These are phyloP conservation scores for Oscheius myriophilus DNA, from an alignment of 2,888 invertebrate genomes.

Conservation along the genomic window DNA sequence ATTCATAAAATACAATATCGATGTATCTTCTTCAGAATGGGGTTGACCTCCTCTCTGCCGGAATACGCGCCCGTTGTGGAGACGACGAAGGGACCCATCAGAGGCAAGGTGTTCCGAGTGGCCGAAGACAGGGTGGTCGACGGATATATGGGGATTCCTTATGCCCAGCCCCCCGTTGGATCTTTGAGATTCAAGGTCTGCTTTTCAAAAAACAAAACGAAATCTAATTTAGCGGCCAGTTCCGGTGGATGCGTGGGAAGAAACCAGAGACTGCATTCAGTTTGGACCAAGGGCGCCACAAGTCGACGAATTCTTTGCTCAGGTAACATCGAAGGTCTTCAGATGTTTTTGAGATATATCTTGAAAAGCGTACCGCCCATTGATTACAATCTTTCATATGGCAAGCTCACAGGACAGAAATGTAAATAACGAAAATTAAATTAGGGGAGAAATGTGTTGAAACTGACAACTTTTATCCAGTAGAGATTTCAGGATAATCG, in stretches of 20 bases:
- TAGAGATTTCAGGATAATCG: too few species aligned
- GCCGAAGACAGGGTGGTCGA: slow-evolving; percentile 33
- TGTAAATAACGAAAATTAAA: too few species aligned
- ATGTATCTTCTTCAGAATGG: slow-evolving; percentile 16
- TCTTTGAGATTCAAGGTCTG: slow-evolving; percentile 41
- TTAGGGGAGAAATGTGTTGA: too few species aligned
- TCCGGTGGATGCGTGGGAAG: slow-evolving; percentile 40
- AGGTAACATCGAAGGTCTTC: too few species aligned
- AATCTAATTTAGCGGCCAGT: slow-evolving; percentile 53
- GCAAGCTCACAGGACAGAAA: too few species aligned
- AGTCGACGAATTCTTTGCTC: slow-evolving; percentile 45
- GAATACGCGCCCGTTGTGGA: slow-evolving; percentile 26
- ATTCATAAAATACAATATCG: too few species aligned
- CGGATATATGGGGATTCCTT: slow-evolving; percentile 48
- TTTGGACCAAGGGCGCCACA: slow-evolving; percentile 60
- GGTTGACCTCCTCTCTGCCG: slow-evolving; percentile 9
- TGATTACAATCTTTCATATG: too few species aligned
- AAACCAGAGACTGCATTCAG: slow-evolving; percentile 43
- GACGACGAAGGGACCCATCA: slow-evolving; percentile 29
- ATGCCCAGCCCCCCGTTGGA: slow-evolving; percentile 48
- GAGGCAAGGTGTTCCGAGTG: slow-evolving; percentile 30
- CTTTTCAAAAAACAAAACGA: too few species aligned
- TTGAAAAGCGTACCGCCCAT: too few species aligned
- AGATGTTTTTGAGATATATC: too few species aligned
- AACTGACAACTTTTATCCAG: too few species aligned